These are phyloP conservation scores for Amphilophus citrinellus DNA, from an alignment of 2,113 vertebrate genomes.

Conservation along the genomic window DNA sequence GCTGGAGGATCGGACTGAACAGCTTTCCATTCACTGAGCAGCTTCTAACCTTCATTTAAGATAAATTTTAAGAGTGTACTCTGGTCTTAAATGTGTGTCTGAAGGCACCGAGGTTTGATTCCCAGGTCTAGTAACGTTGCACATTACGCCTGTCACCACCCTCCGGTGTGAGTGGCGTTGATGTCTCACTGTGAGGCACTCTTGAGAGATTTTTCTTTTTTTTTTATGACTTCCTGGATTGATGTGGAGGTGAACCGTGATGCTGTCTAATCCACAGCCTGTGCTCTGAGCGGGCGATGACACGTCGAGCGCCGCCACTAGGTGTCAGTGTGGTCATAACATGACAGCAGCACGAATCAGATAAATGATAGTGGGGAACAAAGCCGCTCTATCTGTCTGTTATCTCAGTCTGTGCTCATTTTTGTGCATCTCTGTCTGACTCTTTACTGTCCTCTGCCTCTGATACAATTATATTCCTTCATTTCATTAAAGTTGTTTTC, in stretches of 20 bases:
- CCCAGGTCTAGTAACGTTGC: not conserved
- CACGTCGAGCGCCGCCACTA: constrained; percentile 72
- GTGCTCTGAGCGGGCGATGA: not conserved
- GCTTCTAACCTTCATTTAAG: not conserved
- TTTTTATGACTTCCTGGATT: not conserved
- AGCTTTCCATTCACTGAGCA: not conserved
- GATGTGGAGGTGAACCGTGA: not conserved
- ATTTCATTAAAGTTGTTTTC: constrained; percentile 46
- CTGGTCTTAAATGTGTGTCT: not conserved
- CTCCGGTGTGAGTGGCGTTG: not conserved
- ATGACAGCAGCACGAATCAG: constrained; percentile 6
- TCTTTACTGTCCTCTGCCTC: constrained; percentile 32
- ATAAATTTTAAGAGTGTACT: not conserved
- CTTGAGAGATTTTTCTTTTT: not conserved
- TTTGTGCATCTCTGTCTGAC: constrained; percentile 32
- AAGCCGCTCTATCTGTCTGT: constrained; percentile 20
- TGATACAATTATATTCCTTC: constrained; percentile 12
- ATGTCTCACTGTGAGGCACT: not conserved
- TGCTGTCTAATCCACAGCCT: not conserved
- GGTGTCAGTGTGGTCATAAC: constrained; percentile 84
- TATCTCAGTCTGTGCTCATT: constrained; percentile 25
- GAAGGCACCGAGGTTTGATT: not conserved
- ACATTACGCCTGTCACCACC: not conserved
- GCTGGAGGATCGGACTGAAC: not conserved
- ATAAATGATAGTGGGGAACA: constrained; percentile 9